phyloP scores from a whole-genome alignment of 1,140 invertebrate genomes.

The Wiebesia pumilae region DNA sequence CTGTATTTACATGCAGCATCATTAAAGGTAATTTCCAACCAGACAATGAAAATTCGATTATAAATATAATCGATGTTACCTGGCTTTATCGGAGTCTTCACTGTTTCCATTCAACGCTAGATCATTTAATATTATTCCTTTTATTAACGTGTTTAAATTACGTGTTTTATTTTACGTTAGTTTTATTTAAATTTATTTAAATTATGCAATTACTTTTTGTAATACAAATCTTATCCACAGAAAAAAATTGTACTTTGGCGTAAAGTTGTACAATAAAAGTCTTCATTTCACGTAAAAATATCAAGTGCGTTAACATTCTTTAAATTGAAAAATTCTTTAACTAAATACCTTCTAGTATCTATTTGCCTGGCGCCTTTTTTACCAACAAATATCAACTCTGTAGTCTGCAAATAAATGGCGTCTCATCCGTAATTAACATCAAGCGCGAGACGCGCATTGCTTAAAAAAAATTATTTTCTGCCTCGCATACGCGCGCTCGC shows the following conservation, averaged over 20 bases:
- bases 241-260: not conserved
- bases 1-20: not conserved
- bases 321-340: not conserved
- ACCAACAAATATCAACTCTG: not conserved
- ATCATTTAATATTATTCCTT: no score
- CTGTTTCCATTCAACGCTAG: not conserved
- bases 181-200: no score
- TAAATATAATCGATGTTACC: not conserved
- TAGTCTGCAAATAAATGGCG: not conserved
- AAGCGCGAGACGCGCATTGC: not conserved
- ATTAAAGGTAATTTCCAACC: not conserved
- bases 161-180: no score
- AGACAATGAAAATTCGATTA: not conserved
- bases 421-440: constrained; percentile 19
- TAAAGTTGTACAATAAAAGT: not conserved
- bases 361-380: not conserved
- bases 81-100: not conserved
- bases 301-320: not conserved
- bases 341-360: not conserved
- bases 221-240: not conserved
- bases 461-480: not conserved
- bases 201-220: no score
- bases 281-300: not conserved
- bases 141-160: no score
- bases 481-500: not conserved